Percentiles rank a stretch among this genome's conserved stretches.
Conservation (phyloP, 2,113 vertebrate genomes). For the Sceloporus tristichus region DNA sequence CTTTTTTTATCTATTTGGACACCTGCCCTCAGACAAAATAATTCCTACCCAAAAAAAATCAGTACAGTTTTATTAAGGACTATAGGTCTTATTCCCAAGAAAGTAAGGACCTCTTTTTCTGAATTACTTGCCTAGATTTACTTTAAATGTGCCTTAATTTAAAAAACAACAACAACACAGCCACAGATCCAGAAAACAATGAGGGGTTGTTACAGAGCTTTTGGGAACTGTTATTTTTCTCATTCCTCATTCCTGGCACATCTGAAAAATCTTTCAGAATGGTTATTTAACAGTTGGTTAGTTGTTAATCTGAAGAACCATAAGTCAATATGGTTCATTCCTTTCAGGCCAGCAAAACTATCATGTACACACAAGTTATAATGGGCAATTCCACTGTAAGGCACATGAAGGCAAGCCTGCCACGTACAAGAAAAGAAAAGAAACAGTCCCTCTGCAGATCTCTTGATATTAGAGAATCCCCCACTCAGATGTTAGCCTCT, state of each 20-base stretch:
- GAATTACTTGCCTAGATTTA: not conserved
- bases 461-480: slow-evolving; percentile 21
- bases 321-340: not conserved
- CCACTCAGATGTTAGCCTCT: slow-evolving; percentile 8
- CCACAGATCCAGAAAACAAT: slow-evolving; percentile 31
- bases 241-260: not conserved
- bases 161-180: not conserved
- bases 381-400: not conserved
- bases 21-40: not conserved
- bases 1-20: not conserved
- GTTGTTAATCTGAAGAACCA: not conserved
- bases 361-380: not conserved
- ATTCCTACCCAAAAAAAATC: not conserved
- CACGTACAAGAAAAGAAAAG: not conserved
- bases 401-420: not conserved
- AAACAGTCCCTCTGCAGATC: slow-evolving; percentile 10
- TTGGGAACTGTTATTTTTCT: slow-evolving; percentile 18
- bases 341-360: not conserved
- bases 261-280: not conserved
- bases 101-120: too few species aligned
- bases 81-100: too few species aligned
- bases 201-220: not conserved
- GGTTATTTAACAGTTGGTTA: not conserved
- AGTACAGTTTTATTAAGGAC: not conserved
- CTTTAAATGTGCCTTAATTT: not conserved